These are phyloP conservation scores for Pterocles burchelli DNA, from an alignment of 2,113 vertebrate species.

Conservation along the genomic window DNA sequence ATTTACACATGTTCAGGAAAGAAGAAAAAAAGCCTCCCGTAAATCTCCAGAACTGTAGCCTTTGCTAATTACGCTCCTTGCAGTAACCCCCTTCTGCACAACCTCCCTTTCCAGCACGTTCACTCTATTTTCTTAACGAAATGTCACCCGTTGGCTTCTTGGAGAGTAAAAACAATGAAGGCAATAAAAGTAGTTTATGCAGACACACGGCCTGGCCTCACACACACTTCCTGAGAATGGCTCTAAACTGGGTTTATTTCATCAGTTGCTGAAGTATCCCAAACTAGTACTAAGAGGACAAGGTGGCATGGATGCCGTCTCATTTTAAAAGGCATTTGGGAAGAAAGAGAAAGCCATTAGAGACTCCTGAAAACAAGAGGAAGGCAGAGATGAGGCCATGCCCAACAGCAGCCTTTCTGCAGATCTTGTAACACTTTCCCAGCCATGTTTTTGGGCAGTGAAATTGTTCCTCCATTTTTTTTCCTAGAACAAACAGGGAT, in stretches of 20 bases:
- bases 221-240: constrained; percentile 25
- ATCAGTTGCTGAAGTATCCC: constrained; percentile 74
- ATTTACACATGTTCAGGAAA: not conserved
- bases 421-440: not conserved
- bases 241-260: constrained; percentile 68
- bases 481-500: not conserved
- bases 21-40: constrained; percentile 1
- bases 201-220: constrained; percentile 53
- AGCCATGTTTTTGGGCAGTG: not conserved
- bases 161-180: constrained; percentile 74
- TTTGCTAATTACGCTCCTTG: constrained; percentile 57
- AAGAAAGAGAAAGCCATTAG: not conserved
- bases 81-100: constrained; percentile 46
- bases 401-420: not conserved
- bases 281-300: constrained; percentile 62
- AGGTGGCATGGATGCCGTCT: constrained; percentile 23
- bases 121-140: constrained; percentile 78
- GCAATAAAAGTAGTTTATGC: constrained; percentile 76
- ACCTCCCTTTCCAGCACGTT: constrained; percentile 70
- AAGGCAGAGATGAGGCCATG: not conserved
- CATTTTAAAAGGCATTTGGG: not conserved
- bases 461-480: not conserved
- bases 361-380: not conserved
- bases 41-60: constrained; percentile 30
- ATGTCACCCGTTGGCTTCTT: constrained; percentile 76